Percentiles rank a stretch among this genome's conserved stretches.
Evolutionary conservation across 2,888 invertebrate genomes (phyloP).

Genomic region (Leucophora obtusa): DNA sequence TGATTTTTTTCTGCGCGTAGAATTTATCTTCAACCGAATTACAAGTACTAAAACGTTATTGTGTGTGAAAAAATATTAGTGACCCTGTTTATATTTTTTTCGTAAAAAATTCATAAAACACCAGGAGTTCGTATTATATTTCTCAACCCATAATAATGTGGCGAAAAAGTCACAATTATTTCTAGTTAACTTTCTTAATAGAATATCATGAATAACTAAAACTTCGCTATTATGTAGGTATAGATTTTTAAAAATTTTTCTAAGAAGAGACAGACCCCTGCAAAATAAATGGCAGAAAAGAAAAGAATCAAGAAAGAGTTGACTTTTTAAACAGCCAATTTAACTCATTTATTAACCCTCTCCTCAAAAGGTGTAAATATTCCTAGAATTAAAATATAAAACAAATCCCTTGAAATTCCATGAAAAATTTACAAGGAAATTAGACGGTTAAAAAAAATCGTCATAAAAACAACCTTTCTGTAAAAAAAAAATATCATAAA

Average conservation of each 20-base stretch:
- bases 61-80: too few relatives aligned
- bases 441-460: background rate
- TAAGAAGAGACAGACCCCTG: conserved; percentile 20
- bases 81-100: too few relatives aligned
- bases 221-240: background rate
- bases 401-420: background rate
- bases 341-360: conserved; percentile 25
- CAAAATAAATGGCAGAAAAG: conserved; percentile 5
- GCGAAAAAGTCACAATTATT: conserved; percentile 36
- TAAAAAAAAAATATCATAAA: background rate
- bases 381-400: conserved; percentile 30
- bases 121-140: conserved; percentile 11
- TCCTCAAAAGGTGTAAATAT: background rate
- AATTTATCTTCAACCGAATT: too few relatives aligned
- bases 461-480: conserved; percentile 39
- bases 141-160: conserved; percentile 27
- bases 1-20: too few relatives aligned
- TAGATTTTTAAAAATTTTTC: conserved; percentile 14
- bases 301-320: conserved; percentile 32
- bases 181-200: conserved; percentile 33
- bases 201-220: conserved; percentile 1
- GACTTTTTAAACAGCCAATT: conserved; percentile 38
- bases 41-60: too few relatives aligned
- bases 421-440: conserved; percentile 1
- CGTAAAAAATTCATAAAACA: conserved; percentile 3